phyloP scores from a whole-genome alignment of 2,888 invertebrate species.

The Hermodice carunculata region DNA sequence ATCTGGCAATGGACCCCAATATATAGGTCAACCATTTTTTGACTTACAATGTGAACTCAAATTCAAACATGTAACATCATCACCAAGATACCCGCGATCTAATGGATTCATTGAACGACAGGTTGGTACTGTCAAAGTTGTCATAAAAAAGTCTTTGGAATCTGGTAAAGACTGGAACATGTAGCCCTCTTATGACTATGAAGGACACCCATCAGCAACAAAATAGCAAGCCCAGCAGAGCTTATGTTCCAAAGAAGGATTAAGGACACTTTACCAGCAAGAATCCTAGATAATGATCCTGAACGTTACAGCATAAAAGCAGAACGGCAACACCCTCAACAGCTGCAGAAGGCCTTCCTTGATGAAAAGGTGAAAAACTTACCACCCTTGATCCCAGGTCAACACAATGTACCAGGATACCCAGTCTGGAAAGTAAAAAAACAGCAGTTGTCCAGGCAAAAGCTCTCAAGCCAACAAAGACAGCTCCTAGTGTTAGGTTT shows the following conservation, averaged over 20 bases:
- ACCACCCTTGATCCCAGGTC: no score
- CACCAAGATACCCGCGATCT: background rate
- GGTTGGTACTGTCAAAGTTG: background rate
- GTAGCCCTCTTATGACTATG: background rate
- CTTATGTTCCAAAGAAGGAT: background rate
- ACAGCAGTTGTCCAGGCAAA: no score
- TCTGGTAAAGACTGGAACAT: background rate
- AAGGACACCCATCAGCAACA: background rate
- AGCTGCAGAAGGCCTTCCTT: background rate
- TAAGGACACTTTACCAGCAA: background rate
- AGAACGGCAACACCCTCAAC: background rate
- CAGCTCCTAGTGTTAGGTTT: no score
- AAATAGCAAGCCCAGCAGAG: background rate
- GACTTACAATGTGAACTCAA: background rate
- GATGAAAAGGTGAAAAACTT: no score
- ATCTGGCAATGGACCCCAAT: background rate
- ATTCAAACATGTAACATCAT: background rate
- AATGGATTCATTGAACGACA: conserved; percentile 2
- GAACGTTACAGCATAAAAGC: background rate
- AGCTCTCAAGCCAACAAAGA: no score
- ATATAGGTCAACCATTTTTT: background rate
- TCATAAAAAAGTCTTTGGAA: background rate
- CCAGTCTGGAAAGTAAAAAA: background rate
- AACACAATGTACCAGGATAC: no score
- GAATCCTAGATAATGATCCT: background rate